Conservation (phyloP, 2,797 vertebrate genomes). For the Pelochelys cantorii region DNA sequence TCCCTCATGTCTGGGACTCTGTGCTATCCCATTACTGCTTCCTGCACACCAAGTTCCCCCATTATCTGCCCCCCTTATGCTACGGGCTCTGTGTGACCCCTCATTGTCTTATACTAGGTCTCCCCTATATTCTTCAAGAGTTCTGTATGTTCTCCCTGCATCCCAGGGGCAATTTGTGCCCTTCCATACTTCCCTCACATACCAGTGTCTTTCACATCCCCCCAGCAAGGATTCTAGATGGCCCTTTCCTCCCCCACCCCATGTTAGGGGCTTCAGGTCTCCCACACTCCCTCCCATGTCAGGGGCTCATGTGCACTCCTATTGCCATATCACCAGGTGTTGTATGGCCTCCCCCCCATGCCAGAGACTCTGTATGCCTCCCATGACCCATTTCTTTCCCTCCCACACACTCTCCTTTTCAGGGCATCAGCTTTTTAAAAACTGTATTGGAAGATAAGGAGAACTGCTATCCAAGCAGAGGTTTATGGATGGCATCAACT, state of each 20-base stretch:
- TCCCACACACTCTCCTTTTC: background rate
- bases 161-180: background rate
- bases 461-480: background rate
- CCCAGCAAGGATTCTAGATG: background rate
- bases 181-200: background rate
- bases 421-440: slow-evolving; percentile 2
- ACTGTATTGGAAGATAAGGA: background rate
- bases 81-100: background rate
- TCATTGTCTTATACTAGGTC: background rate
- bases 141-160: background rate
- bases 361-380: too few relatives aligned
- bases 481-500: background rate
- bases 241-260: background rate
- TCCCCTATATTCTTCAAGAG: background rate
- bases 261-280: background rate
- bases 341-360: background rate
- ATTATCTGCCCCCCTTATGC: background rate
- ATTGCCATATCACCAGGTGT: background rate
- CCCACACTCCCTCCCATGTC: background rate
- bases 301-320: background rate
- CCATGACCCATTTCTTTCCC: background rate
- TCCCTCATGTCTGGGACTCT: background rate
- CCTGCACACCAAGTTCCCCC: background rate
- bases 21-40: background rate
- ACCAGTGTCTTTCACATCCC: background rate